Percentiles rank a stretch among this genome's conserved stretches.
Evolutionary conservation across 2,113 vertebrate species (phyloP).

Genomic region (Bubo scandiacus): DNA sequence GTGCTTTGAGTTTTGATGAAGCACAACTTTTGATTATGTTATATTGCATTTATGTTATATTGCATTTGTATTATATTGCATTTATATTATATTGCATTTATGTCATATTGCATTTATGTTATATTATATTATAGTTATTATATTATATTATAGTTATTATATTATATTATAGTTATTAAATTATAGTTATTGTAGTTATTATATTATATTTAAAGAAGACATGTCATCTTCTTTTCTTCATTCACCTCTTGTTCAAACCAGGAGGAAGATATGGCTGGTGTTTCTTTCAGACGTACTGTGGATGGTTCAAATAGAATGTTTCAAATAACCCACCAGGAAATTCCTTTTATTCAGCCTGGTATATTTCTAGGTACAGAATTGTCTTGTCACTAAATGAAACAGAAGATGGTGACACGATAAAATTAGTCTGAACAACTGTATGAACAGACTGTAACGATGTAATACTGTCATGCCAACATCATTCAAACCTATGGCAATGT

Average conservation of each 20-base stretch:
- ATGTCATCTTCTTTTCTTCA: neutral
- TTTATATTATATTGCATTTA: neutral
- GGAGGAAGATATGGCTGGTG: neutral
- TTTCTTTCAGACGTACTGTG: neutral
- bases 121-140: no score
- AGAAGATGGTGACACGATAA: neutral
- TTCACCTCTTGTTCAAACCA: neutral
- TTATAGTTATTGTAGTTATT: neutral
- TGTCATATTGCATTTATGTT: no score
- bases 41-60: neutral
- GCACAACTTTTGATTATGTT: neutral
- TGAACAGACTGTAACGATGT: neutral
- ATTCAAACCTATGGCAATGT: neutral
- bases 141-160: neutral
- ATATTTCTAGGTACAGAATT: neutral
- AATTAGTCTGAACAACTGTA: neutral
- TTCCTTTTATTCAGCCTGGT: neutral
- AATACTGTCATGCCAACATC: neutral
- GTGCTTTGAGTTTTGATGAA: neutral
- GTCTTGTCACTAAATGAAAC: neutral
- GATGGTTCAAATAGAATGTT: neutral
- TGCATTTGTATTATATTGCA: neutral
- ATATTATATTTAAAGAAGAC: neutral
- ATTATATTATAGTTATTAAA: no score
- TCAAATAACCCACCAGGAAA: neutral